These are phyloP conservation scores for Anoplopoma fimbria DNA, from an alignment of 2,113 vertebrate species.

Conservation along the genomic window DNA sequence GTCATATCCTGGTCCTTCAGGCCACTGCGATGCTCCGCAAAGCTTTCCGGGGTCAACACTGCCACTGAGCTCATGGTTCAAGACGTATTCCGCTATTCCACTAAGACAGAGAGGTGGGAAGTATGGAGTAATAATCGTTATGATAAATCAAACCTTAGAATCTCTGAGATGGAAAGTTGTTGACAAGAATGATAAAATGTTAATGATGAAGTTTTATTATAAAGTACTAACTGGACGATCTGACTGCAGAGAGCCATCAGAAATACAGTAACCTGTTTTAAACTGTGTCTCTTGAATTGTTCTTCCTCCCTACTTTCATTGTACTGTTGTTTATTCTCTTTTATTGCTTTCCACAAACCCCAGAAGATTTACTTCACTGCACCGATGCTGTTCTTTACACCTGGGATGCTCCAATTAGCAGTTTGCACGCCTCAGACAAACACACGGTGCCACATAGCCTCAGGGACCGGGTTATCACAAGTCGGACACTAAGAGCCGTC, in stretches of 20 bases:
- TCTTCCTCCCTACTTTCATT: not conserved
- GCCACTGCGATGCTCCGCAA: slow-evolving; percentile 85
- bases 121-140: no score
- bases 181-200: not conserved
- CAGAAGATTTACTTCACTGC: slow-evolving; percentile 36
- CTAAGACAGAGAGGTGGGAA: slow-evolving; percentile 41
- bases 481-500: slow-evolving; percentile 13
- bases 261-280: not conserved
- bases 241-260: not conserved
- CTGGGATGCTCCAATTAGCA: slow-evolving; percentile 74
- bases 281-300: not conserved
- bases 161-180: not conserved
- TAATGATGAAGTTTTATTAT: slow-evolving; percentile 1
- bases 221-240: not conserved
- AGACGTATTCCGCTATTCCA: slow-evolving; percentile 85
- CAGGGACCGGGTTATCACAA: slow-evolving; percentile 32
- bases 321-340: not conserved
- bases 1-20: slow-evolving; percentile 82
- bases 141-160: not conserved
- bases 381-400: slow-evolving; percentile 32
- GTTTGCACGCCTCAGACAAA: slow-evolving; percentile 56
- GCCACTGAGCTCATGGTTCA: slow-evolving; percentile 88
- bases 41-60: slow-evolving; percentile 88
- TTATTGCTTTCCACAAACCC: slow-evolving; percentile 20
- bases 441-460: slow-evolving; percentile 32